A percentile compares a stretch with the other conserved stretches of the same genome.
Evolutionary conservation across 2,888 invertebrate genomes (phyloP).

Genomic region (Antitype chi): DNA sequence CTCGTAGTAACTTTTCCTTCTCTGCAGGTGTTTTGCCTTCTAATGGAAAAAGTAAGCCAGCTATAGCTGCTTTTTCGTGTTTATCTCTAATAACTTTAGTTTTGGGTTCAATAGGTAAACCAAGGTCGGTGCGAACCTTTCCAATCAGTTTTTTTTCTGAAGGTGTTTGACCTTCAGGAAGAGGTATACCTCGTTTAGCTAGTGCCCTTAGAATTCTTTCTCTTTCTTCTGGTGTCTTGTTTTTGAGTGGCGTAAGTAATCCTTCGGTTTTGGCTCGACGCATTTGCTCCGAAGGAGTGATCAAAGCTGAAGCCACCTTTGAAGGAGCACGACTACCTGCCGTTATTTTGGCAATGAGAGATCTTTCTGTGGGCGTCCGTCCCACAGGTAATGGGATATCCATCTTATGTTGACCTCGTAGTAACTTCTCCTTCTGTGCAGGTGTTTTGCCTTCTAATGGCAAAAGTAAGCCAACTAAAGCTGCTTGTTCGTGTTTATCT

Average conservation of each 20-base stretch:
- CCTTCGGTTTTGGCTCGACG: conserved; percentile 32
- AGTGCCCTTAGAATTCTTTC: conserved; percentile 64
- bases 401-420: conserved; percentile 60
- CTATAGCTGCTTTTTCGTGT: conserved; percentile 14
- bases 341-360: conserved; percentile 31
- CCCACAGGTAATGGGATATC: conserved; percentile 68
- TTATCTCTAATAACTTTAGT: neutral
- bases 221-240: conserved; percentile 63
- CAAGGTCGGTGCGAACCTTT: conserved; percentile 17
- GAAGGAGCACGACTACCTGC: neutral
- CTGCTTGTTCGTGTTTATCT: conserved; percentile 51
- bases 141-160: conserved; percentile 20
- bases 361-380: conserved; percentile 64
- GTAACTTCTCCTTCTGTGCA: conserved; percentile 62
- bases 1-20: conserved; percentile 67
- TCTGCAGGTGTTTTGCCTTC: conserved; percentile 43
- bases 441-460: conserved; percentile 64
- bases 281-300: conserved; percentile 22
- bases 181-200: conserved; percentile 54
- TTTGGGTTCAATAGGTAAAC: conserved; percentile 25
- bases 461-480: conserved; percentile 52
- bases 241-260: conserved; percentile 39
- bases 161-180: conserved; percentile 59
- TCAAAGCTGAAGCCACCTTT: neutral
- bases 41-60: neutral